These are phyloP conservation scores for Sebastes fasciatus DNA, from an alignment of 2,113 vertebrate species.

Conservation along the genomic window DNA sequence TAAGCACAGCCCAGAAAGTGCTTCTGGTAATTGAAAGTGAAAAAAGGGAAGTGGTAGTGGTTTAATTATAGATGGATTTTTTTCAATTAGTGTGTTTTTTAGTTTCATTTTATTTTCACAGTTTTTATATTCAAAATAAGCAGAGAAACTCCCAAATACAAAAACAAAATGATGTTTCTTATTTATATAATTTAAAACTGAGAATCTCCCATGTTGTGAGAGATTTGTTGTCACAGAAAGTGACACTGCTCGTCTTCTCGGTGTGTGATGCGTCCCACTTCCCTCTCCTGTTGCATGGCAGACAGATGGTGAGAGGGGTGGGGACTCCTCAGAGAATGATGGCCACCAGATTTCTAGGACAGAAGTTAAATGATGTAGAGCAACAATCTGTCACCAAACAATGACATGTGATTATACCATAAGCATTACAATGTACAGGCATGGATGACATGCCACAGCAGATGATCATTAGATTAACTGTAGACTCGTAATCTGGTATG, in stretches of 20 bases:
- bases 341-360: constrained; percentile 55
- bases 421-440: not conserved
- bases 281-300: constrained; percentile 15
- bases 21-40: not conserved
- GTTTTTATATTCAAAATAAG: not conserved
- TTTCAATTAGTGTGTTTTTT: not conserved
- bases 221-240: not conserved
- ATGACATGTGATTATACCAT: not conserved
- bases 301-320: constrained; percentile 65
- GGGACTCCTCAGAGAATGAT: constrained; percentile 33
- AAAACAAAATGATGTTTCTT: not conserved
- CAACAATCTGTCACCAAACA: constrained; percentile 25
- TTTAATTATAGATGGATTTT: not conserved
- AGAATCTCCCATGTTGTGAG: not conserved
- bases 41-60: constrained; percentile 1
- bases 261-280: constrained; percentile 47
- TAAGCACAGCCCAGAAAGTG: not conserved
- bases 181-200: not conserved
- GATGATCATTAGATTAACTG: not conserved
- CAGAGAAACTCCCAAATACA: not conserved
- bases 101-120: not conserved
- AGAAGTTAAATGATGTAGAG: constrained; percentile 35
- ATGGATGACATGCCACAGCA: not conserved
- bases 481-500: not conserved
- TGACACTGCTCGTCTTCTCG: not conserved